Base-by-base conservation (phyloP, 2,888 invertebrate genomes). In the Bugula neritina region DNA sequence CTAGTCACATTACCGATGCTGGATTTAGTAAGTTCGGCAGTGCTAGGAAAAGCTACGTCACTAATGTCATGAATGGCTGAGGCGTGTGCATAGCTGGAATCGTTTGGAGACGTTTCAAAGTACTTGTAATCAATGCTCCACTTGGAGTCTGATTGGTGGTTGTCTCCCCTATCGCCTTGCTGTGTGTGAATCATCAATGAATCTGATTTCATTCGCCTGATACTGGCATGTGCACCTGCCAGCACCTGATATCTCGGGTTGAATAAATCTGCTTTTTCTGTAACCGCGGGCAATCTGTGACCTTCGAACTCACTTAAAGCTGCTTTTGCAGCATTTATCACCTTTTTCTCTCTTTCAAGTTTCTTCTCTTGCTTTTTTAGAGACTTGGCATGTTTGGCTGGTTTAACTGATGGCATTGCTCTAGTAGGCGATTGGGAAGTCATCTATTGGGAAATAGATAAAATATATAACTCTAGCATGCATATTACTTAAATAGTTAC, bases 41-140 rank as follows among this genome's bases (percentile, higher is more conserved):
- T 5, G 17, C 10, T 10, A 10, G 43, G 43, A 43, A 17, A 17
- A 17, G 43, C 5, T 10, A 10, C 17, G 43, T 43, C 43, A n/a
- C n/a, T n/a, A n/a, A n/a, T n/a, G n/a, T n/a, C n/a, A n/a, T n/a
- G n/a, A n/a, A n/a, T n/a, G n/a, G n/a, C n/a, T n/a, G n/a, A n/a
- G n/a, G n/a, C n/a, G n/a, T n/a, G n/a, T n/a, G n/a, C n/a, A 43
- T 43, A 10, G 17, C 43, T 17, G 10, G 43, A 5, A 10, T 43
- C 43, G 17, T 43, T 17, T 43, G 43, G 17, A 13, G 63, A 31
- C 63, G 31, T 31, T 1, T 63, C 63, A 31, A 63, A 63, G n/a
- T 63, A 31, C 31, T 63, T 34, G n/a, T 63, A 63, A n/a, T 63
- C 63, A 13, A 63, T 63, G n/a, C 63, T 63, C 31, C 27, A 63